Percentiles rank a stretch among this genome's conserved stretches.
phyloP scores from a whole-genome alignment of 2,797 vertebrate species.

The Coendou prehensilis region DNA sequence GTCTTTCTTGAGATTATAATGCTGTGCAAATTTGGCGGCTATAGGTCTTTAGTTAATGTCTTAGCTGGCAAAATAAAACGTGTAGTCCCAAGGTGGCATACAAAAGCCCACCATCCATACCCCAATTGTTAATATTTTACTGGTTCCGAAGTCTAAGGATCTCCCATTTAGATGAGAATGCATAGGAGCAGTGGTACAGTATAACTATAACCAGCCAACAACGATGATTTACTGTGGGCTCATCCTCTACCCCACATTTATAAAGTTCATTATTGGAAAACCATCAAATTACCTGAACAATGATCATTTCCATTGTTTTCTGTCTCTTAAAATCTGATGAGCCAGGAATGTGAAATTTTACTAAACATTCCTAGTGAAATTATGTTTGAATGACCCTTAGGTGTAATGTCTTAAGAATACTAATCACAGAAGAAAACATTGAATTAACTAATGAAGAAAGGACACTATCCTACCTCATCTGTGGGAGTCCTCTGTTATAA shows the following conservation, averaged over 20 bases:
- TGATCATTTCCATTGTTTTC: neutral
- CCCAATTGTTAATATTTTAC: neutral
- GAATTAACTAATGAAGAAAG: neutral
- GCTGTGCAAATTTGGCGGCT: neutral
- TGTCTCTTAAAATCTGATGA: neutral
- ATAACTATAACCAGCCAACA: neutral
- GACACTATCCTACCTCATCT: fast-evolving
- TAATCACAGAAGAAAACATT: neutral
- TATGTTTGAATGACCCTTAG: neutral
- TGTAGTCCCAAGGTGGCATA: neutral
- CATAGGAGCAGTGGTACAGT: fast-evolving
- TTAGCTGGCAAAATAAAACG: neutral
- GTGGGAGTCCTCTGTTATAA: neutral
- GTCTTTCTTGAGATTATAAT: neutral
- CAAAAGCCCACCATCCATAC: fast-evolving
- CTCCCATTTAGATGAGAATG: neutral
- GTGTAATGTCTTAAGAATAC: neutral
- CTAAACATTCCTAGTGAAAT: neutral
- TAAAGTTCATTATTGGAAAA: neutral
- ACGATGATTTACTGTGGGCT: fast-evolving
- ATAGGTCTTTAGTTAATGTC: neutral
- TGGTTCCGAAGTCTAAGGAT: neutral
- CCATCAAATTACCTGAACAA: neutral
- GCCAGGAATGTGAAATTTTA: neutral
- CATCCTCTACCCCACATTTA: fast-evolving